Base-by-base conservation (phyloP, 2,113 vertebrate genomes). In the Xenus cinereus region DNA sequence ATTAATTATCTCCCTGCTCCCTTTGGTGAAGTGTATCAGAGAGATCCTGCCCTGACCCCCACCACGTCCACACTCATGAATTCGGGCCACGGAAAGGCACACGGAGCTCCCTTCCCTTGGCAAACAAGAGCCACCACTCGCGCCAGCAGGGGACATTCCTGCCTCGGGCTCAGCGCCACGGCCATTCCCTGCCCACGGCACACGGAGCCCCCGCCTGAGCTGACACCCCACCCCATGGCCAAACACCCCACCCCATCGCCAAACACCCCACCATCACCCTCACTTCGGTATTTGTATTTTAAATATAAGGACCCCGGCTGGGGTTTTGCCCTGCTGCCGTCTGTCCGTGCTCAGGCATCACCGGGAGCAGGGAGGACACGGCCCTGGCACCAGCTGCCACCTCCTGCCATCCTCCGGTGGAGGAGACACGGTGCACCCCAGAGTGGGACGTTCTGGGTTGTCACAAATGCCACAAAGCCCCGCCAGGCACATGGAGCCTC, bases 181-280 rank as follows among this genome's bases (percentile, higher is more conserved):
- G 43, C 84, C 64, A 27, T 54, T 50, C 66, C 84, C 79, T n/a
- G 8, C 3, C 28, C 2, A 1, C 1, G 1, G 39, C 33, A 19
- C 3, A 3, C 2, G 3, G n/a, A 62, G 46, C 14, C 27, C 17
- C 9, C 4, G 1, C n/a, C n/a, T 2, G 4, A n/a, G 51, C 24
- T n/a, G 14, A 26, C 37, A 45, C 43, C 43, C 43, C 41, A 14
- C n/a, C n/a, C 41, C 41, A 41, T 41, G 10, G 41, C 41, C 41
- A 41, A 41, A 41, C 41, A 41, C 41, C 41, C 41, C 41, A 41
- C 12, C 41, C 43, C 43, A 45, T 45, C 17, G 43, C 43, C 17
- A 18, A 45, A 45, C 43, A 24, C 4, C 17, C 32, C 32, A 30
- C 1, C 0, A 30, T 10, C 53, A 26, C 6, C 0, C 45, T 59